Percentiles rank a stretch among this genome's conserved stretches.
These are phyloP conservation scores for Lontra canadensis DNA, from an alignment of 2,113 vertebrate genomes.

Conservation along the genomic window DNA sequence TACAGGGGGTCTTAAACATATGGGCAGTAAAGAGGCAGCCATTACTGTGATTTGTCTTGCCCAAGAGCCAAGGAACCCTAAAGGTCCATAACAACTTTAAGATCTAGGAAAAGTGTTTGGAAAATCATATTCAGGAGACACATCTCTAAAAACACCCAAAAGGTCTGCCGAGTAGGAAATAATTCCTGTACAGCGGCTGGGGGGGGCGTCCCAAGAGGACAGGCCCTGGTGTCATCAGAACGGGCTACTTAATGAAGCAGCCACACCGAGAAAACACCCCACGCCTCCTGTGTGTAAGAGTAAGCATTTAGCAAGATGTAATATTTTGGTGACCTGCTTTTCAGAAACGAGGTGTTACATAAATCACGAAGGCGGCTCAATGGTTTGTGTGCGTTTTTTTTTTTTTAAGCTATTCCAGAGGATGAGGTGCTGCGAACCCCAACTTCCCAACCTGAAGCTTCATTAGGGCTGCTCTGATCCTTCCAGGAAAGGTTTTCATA, in stretches of 20 bases:
- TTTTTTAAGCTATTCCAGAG: neutral
- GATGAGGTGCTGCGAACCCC: constrained; percentile 26
- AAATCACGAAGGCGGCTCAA: constrained; percentile 36
- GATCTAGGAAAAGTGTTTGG: constrained; percentile 68
- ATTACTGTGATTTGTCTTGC: constrained; percentile 72
- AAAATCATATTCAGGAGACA: constrained; percentile 68
- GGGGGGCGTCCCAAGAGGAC: neutral
- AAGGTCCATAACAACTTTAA: constrained; percentile 67
- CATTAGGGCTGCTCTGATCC: constrained; percentile 45
- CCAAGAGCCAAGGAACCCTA: constrained; percentile 70
- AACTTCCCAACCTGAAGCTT: constrained; percentile 26
- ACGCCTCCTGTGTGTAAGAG: neutral
- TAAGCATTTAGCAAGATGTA: neutral
- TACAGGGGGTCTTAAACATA: constrained; percentile 86
- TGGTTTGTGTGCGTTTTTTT: neutral
- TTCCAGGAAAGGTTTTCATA: constrained; percentile 74
- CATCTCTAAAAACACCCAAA: constrained; percentile 26
- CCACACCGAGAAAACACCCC: neutral
- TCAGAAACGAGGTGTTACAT: constrained; percentile 30
- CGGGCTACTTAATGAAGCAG: neutral
- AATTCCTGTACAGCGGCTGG: neutral
- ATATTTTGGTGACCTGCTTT: neutral
- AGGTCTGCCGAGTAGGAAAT: neutral
- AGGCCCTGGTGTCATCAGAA: neutral
- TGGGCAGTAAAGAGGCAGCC: constrained; percentile 83